Percentiles rank a stretch among this genome's conserved stretches.
phyloP scores from a whole-genome alignment of 1,140 invertebrate genomes.

The Drosophila baimaii region DNA sequence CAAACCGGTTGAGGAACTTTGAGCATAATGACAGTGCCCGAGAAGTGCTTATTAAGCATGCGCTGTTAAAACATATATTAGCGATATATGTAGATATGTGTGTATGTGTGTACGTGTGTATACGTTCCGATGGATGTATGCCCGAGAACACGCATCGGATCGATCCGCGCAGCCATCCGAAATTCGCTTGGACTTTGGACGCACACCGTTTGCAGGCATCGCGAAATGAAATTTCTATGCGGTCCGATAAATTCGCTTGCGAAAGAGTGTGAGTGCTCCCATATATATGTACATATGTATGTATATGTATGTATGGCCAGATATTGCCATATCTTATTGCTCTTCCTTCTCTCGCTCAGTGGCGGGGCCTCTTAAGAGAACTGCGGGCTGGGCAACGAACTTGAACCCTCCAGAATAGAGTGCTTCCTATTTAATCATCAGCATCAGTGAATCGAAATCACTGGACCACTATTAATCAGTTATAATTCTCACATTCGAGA shows the following conservation, averaged over 20 bases:
- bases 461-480: background rate
- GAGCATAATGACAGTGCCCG: constrained; percentile 50
- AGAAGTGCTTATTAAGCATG: constrained; percentile 74
- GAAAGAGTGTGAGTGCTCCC: constrained; percentile 21
- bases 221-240: constrained; percentile 75
- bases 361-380: constrained; percentile 22
- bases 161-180: constrained; percentile 25
- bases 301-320: constrained; percentile 1
- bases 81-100: constrained; percentile 1
- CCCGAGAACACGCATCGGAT: constrained; percentile 20
- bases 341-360: constrained; percentile 1
- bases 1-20: constrained; percentile 68
- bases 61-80: constrained; percentile 61
- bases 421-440: constrained; percentile 2
- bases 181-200: constrained; percentile 69
- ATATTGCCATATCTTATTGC: constrained; percentile 9
- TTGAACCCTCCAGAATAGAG: constrained; percentile 5
- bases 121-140: background rate
- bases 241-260: constrained; percentile 56
- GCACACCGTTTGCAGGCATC: constrained; percentile 39
- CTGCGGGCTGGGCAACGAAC: constrained; percentile 1
- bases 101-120: background rate
- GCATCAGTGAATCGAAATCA: background rate
- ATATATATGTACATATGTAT: background rate
- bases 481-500: background rate